phyloP scores from a whole-genome alignment of 2,888 invertebrate genomes.

The Panorpa germanica region DNA sequence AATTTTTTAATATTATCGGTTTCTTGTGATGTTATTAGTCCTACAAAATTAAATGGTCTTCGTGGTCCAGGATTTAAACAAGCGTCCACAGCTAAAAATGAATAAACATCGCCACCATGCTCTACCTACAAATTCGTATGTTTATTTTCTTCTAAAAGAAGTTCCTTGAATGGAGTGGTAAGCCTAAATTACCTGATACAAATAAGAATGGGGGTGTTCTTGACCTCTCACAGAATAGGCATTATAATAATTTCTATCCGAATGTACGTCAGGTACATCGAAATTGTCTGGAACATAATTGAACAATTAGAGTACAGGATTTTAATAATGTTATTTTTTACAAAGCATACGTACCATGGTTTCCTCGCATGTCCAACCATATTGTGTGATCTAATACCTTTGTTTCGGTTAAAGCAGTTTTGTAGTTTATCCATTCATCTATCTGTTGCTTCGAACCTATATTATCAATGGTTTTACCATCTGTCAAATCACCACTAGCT shows the following conservation, averaged over 20 bases:
- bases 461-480: slow-evolving; percentile 62
- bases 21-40: slow-evolving; percentile 40
- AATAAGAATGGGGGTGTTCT: slow-evolving; percentile 50
- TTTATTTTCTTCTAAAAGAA: background rate
- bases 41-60: slow-evolving; percentile 82
- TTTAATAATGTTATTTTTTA: background rate
- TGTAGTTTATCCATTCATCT: slow-evolving; percentile 69
- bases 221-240: slow-evolving; percentile 66
- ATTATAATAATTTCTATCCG: slow-evolving; percentile 54
- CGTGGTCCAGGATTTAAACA: slow-evolving; percentile 72
- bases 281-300: slow-evolving; percentile 57
- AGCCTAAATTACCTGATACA: slow-evolving; percentile 44
- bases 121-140: slow-evolving; percentile 16
- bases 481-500: slow-evolving; percentile 77
- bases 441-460: slow-evolving; percentile 65
- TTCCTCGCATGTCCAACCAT: slow-evolving; percentile 83
- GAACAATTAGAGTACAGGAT: background rate
- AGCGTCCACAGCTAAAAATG: slow-evolving; percentile 77
- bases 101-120: slow-evolving; percentile 39
- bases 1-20: slow-evolving; percentile 34
- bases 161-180: too few relatives aligned
- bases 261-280: slow-evolving; percentile 49
- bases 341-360: too few relatives aligned
- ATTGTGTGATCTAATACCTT: slow-evolving; percentile 45
- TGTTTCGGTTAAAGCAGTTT: slow-evolving; percentile 44